Conservation (phyloP, 2,113 vertebrate genomes). For the Stegostoma tigrinum region DNA sequence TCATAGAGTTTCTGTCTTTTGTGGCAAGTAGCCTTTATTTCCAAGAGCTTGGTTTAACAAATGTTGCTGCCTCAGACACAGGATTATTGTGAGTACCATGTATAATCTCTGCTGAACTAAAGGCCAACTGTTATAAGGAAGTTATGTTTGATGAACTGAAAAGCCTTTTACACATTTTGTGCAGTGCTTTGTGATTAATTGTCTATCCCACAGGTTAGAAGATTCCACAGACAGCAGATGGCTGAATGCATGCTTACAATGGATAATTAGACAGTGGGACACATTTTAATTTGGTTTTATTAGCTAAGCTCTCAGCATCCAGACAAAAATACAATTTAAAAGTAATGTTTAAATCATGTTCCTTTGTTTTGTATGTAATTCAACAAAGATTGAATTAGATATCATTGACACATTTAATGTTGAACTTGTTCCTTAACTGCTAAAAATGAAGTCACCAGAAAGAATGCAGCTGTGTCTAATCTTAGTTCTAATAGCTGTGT, state of each 20-base stretch:
- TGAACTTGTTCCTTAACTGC: background rate
- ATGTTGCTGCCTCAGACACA: background rate
- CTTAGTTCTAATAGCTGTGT: background rate
- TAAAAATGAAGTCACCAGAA: background rate
- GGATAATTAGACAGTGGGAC: background rate
- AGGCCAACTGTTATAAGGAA: background rate
- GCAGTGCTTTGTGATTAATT: background rate
- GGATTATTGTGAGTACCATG: background rate
- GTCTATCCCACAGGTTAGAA: background rate
- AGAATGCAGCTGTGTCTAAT: background rate
- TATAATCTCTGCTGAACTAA: background rate
- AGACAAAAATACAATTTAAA: background rate
- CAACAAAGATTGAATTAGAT: background rate
- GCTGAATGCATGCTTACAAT: background rate
- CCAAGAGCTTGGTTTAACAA: background rate
- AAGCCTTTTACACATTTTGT: background rate
- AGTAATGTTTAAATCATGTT: conserved; percentile 2
- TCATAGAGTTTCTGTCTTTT: background rate
- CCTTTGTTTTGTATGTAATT: background rate
- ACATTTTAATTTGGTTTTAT: background rate
- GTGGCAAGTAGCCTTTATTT: background rate
- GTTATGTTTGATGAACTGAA: background rate
- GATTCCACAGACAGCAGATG: conserved; percentile 25
- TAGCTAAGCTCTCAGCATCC: background rate
- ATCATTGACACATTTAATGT: background rate